phyloP scores from a whole-genome alignment of 2,797 vertebrate species.

The Sus cebifrons region DNA sequence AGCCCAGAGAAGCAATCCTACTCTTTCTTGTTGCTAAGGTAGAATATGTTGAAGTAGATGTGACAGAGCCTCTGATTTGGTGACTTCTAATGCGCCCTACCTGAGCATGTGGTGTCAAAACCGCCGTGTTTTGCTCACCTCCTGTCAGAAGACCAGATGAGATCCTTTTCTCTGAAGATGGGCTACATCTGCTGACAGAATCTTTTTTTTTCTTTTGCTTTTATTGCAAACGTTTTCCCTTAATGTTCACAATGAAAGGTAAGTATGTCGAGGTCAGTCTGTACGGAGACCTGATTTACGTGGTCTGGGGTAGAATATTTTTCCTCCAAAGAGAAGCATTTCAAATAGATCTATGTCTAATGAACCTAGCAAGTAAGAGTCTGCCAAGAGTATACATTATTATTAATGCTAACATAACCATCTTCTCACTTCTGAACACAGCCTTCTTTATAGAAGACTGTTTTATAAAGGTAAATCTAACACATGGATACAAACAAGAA shows the following conservation, averaged over 20 bases:
- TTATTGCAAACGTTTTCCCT: not conserved
- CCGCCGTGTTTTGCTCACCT: too few relatives aligned
- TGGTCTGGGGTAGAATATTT: not conserved
- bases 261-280: not conserved
- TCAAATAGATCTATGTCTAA: not conserved
- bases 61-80: not conserved
- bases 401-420: not conserved
- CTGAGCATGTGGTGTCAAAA: not conserved
- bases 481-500: not conserved
- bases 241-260: not conserved
- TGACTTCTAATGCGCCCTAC: not conserved
- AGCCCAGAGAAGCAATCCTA: not conserved
- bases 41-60: not conserved
- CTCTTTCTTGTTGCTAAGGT: not conserved
- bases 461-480: constrained; percentile 35
- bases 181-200: not conserved
- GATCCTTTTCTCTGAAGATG: not conserved
- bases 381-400: not conserved
- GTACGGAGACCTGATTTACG: not conserved
- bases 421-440: not conserved
- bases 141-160: not conserved
- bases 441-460: not conserved
- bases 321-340: constrained; percentile 28
- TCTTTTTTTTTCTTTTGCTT: not conserved
- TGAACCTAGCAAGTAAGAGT: constrained; percentile 2